These are phyloP conservation scores for Diabrotica virgifera DNA, from an alignment of 1,140 invertebrate species.

Conservation along the genomic window DNA sequence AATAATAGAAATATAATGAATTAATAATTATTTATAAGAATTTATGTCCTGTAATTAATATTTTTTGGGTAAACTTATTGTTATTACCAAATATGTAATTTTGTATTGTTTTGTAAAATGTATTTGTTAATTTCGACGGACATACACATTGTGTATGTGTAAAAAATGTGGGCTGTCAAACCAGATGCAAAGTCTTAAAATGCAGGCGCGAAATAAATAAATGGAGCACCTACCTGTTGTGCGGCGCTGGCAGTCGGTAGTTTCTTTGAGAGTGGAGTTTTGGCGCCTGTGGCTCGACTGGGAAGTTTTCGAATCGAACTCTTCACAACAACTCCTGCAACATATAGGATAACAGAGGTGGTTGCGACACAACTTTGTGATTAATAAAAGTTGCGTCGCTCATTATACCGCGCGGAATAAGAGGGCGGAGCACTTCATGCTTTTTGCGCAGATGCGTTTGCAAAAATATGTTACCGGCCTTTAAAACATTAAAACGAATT, in stretches of 20 bases:
- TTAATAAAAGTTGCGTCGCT: slow-evolving; percentile 35
- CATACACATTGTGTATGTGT: no score
- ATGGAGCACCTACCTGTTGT: slow-evolving; percentile 14
- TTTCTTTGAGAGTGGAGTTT: not conserved
- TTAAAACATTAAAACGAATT: no score
- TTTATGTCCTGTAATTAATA: no score
- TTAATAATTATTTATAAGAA: no score
- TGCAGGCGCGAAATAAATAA: slow-evolving; percentile 8
- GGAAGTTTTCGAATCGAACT: slow-evolving; percentile 4
- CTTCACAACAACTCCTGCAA: slow-evolving; percentile 1
- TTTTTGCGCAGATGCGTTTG: slow-evolving; percentile 16
- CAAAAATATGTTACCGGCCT: no score
- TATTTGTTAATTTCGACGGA: no score
- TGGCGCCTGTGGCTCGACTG: not conserved
- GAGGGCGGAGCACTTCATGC: slow-evolving; percentile 26
- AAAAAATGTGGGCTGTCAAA: no score
- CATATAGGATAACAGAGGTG: slow-evolving; percentile 12
- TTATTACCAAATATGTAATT: no score
- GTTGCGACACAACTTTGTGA: slow-evolving; percentile 29
- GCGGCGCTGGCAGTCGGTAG: no score
- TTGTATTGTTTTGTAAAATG: no score
- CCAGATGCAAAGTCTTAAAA: not conserved
- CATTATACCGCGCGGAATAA: slow-evolving; percentile 25
- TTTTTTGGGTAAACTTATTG: no score
- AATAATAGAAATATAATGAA: no score